phyloP scores from a whole-genome alignment of 2,113 vertebrate species.

The Chlorodrepanis virens region DNA sequence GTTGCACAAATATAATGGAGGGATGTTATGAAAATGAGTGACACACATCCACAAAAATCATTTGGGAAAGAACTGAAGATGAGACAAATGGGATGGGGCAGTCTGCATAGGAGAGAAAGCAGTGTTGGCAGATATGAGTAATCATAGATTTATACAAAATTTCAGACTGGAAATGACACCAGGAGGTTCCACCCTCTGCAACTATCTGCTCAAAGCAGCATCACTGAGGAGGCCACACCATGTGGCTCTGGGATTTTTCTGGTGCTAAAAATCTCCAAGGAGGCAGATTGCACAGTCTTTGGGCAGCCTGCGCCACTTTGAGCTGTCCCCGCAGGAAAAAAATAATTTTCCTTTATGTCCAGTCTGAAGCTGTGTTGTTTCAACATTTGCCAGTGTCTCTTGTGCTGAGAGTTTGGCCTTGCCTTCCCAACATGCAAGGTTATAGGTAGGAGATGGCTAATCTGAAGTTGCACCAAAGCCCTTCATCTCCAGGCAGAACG shows the following conservation, averaged over 20 bases:
- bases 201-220: not conserved
- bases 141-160: not conserved
- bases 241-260: not conserved
- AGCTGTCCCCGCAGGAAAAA: not conserved
- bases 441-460: not conserved
- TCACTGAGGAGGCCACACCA: not conserved
- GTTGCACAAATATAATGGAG: not conserved
- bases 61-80: not conserved
- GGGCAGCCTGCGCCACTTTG: not conserved
- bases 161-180: not conserved
- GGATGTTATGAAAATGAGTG: not conserved
- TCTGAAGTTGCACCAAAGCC: not conserved
- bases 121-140: not conserved
- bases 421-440: not conserved
- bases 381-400: not conserved
- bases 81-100: not conserved
- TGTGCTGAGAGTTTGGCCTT: not conserved
- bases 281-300: not conserved
- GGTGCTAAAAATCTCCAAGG: not conserved
- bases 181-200: not conserved
- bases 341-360: not conserved
- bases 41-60: fast-evolving
- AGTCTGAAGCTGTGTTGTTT: not conserved
- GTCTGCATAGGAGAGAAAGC: not conserved
- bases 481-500: not conserved